Conservation (phyloP, 2,113 vertebrate species). For the Tragelaphus strepsiceros region DNA sequence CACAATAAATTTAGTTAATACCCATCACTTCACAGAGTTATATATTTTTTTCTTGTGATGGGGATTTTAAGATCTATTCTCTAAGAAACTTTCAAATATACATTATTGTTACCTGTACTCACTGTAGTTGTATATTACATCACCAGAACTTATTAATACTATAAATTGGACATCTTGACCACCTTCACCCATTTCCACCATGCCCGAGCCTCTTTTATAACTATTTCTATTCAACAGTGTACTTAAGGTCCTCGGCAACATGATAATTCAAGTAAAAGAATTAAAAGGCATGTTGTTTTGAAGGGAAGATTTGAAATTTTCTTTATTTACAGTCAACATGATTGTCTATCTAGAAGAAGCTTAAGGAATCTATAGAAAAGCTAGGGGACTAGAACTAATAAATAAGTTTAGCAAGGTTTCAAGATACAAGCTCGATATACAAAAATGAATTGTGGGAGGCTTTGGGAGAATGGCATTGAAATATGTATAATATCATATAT, state of each 20-base stretch:
- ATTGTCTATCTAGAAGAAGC: background rate
- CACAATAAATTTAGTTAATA: background rate
- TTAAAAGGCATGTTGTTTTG: background rate
- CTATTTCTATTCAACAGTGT: background rate
- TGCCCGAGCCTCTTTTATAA: background rate
- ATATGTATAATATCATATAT: too few species aligned
- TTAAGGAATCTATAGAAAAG: background rate
- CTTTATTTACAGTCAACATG: background rate
- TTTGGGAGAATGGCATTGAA: too few species aligned
- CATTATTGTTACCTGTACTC: background rate
- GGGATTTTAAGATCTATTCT: background rate
- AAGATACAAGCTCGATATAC: background rate
- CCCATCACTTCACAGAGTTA: background rate
- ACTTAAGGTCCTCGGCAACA: background rate
- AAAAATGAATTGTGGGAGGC: background rate
- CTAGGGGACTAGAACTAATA: background rate
- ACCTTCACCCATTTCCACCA: background rate
- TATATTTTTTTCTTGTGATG: background rate
- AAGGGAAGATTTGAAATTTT: background rate
- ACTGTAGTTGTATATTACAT: background rate
- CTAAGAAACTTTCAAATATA: background rate
- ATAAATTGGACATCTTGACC: background rate
- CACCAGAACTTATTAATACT: background rate
- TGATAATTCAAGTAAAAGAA: background rate
- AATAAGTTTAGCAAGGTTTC: background rate